Base-by-base conservation (phyloP, 1,140 invertebrate genomes). In the Radopholus similis region DNA sequence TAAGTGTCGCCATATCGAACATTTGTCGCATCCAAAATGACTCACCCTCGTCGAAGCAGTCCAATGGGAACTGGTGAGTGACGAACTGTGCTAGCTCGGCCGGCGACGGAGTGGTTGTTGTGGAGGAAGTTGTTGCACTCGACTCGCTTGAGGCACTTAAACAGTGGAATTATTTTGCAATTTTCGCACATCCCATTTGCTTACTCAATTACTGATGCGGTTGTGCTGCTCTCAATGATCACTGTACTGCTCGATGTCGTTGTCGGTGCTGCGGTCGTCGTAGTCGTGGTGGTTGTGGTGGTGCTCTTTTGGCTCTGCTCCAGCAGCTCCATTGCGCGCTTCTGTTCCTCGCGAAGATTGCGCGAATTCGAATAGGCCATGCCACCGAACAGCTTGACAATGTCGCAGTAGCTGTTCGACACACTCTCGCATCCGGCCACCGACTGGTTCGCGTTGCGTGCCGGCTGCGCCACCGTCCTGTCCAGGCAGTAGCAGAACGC, bases 401-500 rank as follows among this genome's bases (percentile, higher is more conserved):
- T 68, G n/a, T 65, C 35, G 35, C 66, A 68, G 42, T 65, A 68
- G 8, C 21, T 28, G 13, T 38, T 60, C 32, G 64, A 40, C 18
- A 68, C 37, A 26, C 35, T 21, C 4, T 8, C 8, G 26, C 66
- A 68, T 11, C 66, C 66, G 47, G 13, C 30, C 21, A 51, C 47
- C 47, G 47, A 26, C 30, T 51, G 47, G 8, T 62, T 62, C 32
- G 40, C 59, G 8, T 62, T 47, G 6, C 6, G 28, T 32, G 37
- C 37, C 26, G 57, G 11, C 11, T 42, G 55, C 5, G 44, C 44
- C 9, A 68, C 44, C 11, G 66, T 68, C 55, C 66, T 26, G 18
- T 68, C 34, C 44, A 68, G 44, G 40, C 66, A 68, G 38, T 66
- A 62, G 38, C 66, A 68, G 40, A 68, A 68, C 26, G 64, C n/a